A percentile compares a stretch with the other conserved stretches of the same genome.
These are phyloP conservation scores for Horisme vitalbata DNA, from an alignment of 2,888 invertebrate genomes.

Conservation along the genomic window DNA sequence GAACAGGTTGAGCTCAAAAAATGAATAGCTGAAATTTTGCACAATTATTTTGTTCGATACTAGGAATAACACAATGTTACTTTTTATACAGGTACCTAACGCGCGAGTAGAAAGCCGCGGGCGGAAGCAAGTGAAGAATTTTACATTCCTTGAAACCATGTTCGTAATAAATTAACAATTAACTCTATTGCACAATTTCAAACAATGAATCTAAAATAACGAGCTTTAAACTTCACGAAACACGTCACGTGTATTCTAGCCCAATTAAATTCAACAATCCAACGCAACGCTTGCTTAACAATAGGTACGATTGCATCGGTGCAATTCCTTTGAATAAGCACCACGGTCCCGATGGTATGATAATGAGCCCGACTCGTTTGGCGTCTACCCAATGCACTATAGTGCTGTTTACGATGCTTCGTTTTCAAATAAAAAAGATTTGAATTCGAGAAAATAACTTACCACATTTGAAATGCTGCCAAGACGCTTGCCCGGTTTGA, in stretches of 20 bases:
- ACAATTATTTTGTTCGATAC: too few species aligned
- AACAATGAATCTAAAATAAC: slow-evolving; percentile 5
- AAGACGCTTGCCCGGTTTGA: slow-evolving; percentile 29
- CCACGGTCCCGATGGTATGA: slow-evolving; percentile 24
- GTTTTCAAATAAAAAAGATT: slow-evolving; percentile 30
- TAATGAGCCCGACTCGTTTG: slow-evolving; percentile 35
- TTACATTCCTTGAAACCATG: too few species aligned
- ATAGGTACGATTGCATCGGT: slow-evolving; percentile 20
- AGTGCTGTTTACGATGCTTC: slow-evolving; percentile 33
- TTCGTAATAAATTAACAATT: not conserved
- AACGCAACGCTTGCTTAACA: slow-evolving; percentile 18
- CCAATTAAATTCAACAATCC: slow-evolving; percentile 23
- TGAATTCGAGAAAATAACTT: slow-evolving; percentile 32
- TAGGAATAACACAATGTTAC: too few species aligned
- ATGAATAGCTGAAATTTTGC: too few species aligned
- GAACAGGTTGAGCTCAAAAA: too few species aligned
- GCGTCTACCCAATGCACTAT: slow-evolving; percentile 37
- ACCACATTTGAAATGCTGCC: slow-evolving; percentile 37
- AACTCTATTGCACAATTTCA: not conserved
- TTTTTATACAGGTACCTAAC: too few species aligned
- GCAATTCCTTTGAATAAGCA: slow-evolving; percentile 29
- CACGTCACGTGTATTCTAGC: slow-evolving; percentile 10
- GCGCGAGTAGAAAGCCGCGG: too few species aligned
- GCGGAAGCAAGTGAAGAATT: too few species aligned
- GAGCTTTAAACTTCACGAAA: slow-evolving; percentile 13